Base-by-base conservation (phyloP, 2,113 vertebrate species). In the Pipra filicauda region DNA sequence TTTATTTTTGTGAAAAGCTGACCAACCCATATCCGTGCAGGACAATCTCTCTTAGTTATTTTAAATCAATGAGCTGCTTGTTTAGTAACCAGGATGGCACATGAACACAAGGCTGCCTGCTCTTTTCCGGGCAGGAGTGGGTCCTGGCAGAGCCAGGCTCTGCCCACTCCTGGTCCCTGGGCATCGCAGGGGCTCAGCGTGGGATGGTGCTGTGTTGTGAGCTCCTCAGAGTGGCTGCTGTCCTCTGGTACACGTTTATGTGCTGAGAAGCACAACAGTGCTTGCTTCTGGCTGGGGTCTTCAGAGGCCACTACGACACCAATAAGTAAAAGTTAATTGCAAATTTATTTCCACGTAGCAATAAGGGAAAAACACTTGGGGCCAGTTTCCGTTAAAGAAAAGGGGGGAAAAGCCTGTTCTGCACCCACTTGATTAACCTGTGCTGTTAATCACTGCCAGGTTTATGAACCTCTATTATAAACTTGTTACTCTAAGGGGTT, bases 401-500 rank as follows among this genome's bases (percentile, higher is more conserved):
- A 93, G 37, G 43, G 73, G 72, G 69, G 69, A 31, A 92, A 95
- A 90, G 72, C 69, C 83, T 96, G 72, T 93, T 93, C 73, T 81
- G 81, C 69, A 93, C 93, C 87, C 88, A 94, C 91, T 91, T 96
- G 93, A 96, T 97, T 96, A 96, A 94, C 95, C 93, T 12, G 10
- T 72, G 65, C 82, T 95, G 74, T 91, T 96, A 97, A 96, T 97
- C 96, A 96, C 88, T 96, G 96, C 90, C 88, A 94, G 79, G 80
- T 97, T 95, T 94, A 93, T 96, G 92, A 96, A 95, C 90, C 83
- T 95, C 81, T 91, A 84, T 97, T 95, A 96, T 43, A 96, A 95
- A 97, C 83, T 89, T 95, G 85, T 93, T 93, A 96, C 95, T 96
- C 95, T 62, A 88, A 96, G 97, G 95, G 89, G 89, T 97, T 97